Conservation (phyloP, 2,888 invertebrate species). For the Apantesis nais region DNA sequence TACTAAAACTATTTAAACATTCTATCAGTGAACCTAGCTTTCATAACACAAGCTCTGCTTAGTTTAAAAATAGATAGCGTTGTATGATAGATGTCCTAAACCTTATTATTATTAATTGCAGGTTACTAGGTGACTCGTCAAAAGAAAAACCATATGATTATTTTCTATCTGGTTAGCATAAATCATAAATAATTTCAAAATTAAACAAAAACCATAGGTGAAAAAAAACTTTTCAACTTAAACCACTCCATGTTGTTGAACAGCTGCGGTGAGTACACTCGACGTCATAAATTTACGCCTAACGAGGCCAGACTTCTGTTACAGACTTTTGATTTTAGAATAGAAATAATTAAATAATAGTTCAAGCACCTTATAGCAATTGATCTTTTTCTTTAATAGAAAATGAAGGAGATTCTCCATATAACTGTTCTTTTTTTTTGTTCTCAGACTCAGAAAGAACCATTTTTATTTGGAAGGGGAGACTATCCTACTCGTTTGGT, state of each 20-base stretch:
- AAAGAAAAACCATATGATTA: not conserved
- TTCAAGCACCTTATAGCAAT: not conserved
- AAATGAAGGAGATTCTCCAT: no score
- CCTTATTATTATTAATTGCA: no score
- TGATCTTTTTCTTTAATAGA: not conserved
- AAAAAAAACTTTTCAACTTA: conserved; percentile 5
- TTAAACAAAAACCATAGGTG: not conserved
- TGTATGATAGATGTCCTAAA: no score
- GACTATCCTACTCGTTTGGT: not conserved
- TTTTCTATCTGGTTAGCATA: no score
- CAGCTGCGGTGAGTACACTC: conserved; percentile 3
- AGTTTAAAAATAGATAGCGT: no score
- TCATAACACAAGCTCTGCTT: no score
- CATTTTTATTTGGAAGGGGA: not conserved
- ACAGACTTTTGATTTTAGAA: not conserved
- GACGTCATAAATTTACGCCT: conserved; percentile 13
- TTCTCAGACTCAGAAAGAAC: no score
- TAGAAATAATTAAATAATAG: not conserved
- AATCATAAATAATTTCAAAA: not conserved
- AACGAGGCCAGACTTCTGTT: conserved; percentile 5
- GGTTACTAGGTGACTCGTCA: not conserved
- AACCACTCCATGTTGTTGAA: not conserved
- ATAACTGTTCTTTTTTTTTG: no score
- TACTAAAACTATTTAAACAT: no score
- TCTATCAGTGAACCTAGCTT: no score